phyloP scores from a whole-genome alignment of 2,888 invertebrate genomes.

The Tipula vernalis region DNA sequence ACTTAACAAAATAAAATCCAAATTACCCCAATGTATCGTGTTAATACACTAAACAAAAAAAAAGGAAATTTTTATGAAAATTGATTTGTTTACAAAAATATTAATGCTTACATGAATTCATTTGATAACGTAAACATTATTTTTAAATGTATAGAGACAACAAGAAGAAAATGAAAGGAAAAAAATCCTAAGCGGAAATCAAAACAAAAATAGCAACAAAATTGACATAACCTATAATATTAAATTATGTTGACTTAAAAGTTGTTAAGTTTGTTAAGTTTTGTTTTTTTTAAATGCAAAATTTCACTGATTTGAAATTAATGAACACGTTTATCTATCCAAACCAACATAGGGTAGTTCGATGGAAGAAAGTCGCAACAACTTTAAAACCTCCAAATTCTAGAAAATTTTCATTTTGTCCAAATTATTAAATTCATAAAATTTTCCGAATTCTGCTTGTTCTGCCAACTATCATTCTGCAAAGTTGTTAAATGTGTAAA shows the following conservation, averaged over 20 bases:
- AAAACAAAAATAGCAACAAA: background rate
- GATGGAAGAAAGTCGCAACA: too few species aligned
- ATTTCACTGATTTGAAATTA: background rate
- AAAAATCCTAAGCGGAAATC: background rate
- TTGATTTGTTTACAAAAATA: constrained; percentile 9
- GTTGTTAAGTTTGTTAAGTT: background rate
- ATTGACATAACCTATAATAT: background rate
- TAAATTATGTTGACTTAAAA: background rate
- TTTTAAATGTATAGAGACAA: background rate
- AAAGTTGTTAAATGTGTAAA: too few species aligned
- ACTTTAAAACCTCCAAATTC: too few species aligned
- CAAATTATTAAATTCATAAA: too few species aligned
- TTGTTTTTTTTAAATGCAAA: background rate
- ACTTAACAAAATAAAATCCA: background rate
- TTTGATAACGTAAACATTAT: background rate
- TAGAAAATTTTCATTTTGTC: too few species aligned
- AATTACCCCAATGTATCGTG: background rate
- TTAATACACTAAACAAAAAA: background rate
- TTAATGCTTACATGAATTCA: constrained; percentile 10
- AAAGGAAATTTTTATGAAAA: background rate
- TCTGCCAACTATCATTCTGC: too few species aligned
- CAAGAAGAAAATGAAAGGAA: background rate
- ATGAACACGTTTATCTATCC: too few species aligned
- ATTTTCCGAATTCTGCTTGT: too few species aligned
- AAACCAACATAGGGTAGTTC: too few species aligned